phyloP scores from a whole-genome alignment of 1,140 invertebrate species.

The Sitobion miscanthi region DNA sequence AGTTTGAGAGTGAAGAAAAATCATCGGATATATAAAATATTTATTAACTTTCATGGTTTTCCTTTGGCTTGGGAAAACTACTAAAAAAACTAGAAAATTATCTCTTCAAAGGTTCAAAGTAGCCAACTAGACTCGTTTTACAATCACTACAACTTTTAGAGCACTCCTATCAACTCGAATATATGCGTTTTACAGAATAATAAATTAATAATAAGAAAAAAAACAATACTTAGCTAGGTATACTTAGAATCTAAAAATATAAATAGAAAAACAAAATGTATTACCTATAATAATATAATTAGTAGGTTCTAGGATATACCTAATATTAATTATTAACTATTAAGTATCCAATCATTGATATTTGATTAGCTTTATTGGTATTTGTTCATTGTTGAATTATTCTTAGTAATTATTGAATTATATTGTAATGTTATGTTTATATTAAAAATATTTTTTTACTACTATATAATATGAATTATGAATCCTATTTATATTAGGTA shows the following conservation, averaged over 20 bases:
- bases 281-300: not conserved
- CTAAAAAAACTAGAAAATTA: too few relatives aligned
- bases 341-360: not conserved
- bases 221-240: not conserved
- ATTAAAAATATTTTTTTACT: not conserved
- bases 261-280: not conserved
- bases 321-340: not conserved
- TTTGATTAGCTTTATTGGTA: too few relatives aligned
- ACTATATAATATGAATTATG: not conserved
- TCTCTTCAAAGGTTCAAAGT: not conserved
- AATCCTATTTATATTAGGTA: not conserved
- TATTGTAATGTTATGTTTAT: not conserved
- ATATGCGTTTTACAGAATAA: not conserved
- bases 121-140: not conserved
- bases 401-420: not conserved
- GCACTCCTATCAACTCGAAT: not conserved
- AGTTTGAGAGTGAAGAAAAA: too few relatives aligned
- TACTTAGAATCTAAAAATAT: not conserved
- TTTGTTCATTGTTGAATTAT: not conserved
- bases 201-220: not conserved
- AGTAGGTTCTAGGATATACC: not conserved
- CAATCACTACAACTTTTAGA: not conserved
- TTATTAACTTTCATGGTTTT: too few relatives aligned
- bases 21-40: too few relatives aligned
- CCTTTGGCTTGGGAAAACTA: too few relatives aligned